Evolutionary conservation across 1,140 invertebrate species (phyloP).

Genomic region (Antheraea pernyi): DNA sequence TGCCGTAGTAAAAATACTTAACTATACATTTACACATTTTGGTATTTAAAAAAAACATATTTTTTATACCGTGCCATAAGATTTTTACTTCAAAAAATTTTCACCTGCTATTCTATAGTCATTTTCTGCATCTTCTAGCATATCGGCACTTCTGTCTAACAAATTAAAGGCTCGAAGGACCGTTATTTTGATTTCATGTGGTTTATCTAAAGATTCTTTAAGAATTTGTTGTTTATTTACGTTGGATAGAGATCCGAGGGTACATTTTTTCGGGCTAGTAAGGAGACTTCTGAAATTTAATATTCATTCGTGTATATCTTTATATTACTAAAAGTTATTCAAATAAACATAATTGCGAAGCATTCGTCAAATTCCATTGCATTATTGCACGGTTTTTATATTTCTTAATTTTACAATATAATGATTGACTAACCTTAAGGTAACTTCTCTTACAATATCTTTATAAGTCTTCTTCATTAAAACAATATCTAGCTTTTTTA

Average conservation of each 20-base stretch:
- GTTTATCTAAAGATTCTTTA: conserved; percentile 37
- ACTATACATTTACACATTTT: too few relatives aligned
- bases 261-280: conserved; percentile 33
- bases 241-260: conserved; percentile 31
- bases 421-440: conserved; percentile 40
- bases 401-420: not conserved
- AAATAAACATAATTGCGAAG: too few relatives aligned
- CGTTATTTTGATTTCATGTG: conserved; percentile 56
- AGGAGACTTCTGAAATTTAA: conserved; percentile 44
- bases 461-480: conserved; percentile 59
- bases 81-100: not conserved
- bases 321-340: too few relatives aligned
- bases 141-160: conserved; percentile 37
- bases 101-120: conserved; percentile 56
- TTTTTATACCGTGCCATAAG: too few relatives aligned
- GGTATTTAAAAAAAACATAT: too few relatives aligned
- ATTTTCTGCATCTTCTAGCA: conserved; percentile 34
- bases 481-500: conserved; percentile 45
- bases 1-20: too few relatives aligned
- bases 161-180: conserved; percentile 58
- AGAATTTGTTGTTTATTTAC: conserved; percentile 41
- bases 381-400: too few relatives aligned
- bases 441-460: conserved; percentile 64
- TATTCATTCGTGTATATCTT: not conserved
- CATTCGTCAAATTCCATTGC: too few relatives aligned